These are phyloP conservation scores for Chaetoderma sp. DNA, from an alignment of 2,888 invertebrate genomes.

Conservation along the genomic window DNA sequence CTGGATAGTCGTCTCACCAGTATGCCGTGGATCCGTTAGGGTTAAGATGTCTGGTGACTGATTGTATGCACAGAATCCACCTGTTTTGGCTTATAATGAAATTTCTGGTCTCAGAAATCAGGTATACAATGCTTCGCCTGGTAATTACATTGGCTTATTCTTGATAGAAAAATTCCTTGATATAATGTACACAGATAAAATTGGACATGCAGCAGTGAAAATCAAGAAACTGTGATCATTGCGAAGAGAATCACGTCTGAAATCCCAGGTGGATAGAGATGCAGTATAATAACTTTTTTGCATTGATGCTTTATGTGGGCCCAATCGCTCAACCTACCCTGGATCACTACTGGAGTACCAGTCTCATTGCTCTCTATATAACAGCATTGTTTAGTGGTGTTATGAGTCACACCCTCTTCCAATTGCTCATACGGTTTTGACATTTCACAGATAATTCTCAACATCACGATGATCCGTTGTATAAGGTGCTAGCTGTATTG, in stretches of 20 bases:
- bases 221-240: background rate
- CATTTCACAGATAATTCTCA: background rate
- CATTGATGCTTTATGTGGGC: background rate
- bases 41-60: no score
- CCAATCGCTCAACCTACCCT: background rate
- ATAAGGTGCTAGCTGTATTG: conserved; percentile 12
- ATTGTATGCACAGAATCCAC: no score
- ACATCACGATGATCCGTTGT: conserved; percentile 1
- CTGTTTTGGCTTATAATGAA: no score
- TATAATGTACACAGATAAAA: background rate
- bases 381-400: background rate
- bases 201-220: background rate
- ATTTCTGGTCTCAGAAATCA: no score
- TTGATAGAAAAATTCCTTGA: background rate
- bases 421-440: conserved; percentile 10
- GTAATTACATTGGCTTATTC: no score
- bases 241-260: background rate
- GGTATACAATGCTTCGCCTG: no score
- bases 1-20: no score
- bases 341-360: conserved; percentile 7
- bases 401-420: conserved; percentile 7
- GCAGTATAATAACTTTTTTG: conserved; percentile 1
- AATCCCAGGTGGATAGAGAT: background rate
- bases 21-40: no score
- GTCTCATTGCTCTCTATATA: conserved; percentile 1